Evolutionary conservation across 2,888 invertebrate species (phyloP).

Genomic region (Zeuzera pyrina): DNA sequence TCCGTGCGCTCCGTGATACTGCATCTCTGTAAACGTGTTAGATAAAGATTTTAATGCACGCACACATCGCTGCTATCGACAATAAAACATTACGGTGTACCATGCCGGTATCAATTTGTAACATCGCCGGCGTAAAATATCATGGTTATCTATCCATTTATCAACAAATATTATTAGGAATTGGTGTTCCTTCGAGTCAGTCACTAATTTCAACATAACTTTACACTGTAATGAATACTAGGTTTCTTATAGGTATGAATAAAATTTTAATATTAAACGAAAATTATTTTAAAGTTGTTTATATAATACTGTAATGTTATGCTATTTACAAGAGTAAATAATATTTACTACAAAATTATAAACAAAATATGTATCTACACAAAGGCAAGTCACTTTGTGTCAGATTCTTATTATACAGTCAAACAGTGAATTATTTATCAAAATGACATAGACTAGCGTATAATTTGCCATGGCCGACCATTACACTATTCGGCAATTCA

Average conservation of each 20-base stretch:
- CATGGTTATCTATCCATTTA: conserved; percentile 42
- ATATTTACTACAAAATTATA: no score
- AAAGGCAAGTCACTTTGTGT: no score
- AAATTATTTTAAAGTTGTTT: no score
- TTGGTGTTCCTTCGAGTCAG: no score
- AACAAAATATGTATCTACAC: no score
- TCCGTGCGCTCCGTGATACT: conserved; percentile 61
- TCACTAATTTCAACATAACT: no score
- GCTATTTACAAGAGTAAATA: no score
- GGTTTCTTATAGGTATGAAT: no score
- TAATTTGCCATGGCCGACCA: conserved; percentile 56
- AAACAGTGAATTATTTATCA: conserved; percentile 59
- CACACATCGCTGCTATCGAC: conserved; percentile 37
- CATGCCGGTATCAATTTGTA: conserved; percentile 46
- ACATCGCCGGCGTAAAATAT: conserved; percentile 43
- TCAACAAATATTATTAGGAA: conserved; percentile 37
- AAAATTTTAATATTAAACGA: no score
- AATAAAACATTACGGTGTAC: conserved; percentile 37
- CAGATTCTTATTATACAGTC: no score
- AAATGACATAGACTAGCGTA: conserved; percentile 60
- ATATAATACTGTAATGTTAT: no score
- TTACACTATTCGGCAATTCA: conserved; percentile 62
- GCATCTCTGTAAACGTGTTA: conserved; percentile 58
- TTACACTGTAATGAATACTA: no score
- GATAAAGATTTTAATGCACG: conserved; percentile 51